Percentiles rank a stretch among this genome's conserved stretches.
These are phyloP conservation scores for Drosophila peninsularis DNA, from an alignment of 2,888 invertebrate genomes.

Conservation along the genomic window DNA sequence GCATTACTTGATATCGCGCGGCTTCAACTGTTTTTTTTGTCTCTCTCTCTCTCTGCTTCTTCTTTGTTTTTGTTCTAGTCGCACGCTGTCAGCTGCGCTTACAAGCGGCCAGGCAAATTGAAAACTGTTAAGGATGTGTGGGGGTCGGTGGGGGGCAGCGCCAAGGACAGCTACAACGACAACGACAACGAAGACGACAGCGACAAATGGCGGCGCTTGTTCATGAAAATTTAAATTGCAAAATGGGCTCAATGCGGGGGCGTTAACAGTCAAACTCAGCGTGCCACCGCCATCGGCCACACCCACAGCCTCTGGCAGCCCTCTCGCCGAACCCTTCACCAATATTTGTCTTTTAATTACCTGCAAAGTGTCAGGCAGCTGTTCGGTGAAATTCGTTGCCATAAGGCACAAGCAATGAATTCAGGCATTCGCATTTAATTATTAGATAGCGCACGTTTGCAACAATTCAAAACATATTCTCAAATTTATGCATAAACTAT, in stretches of 20 bases:
- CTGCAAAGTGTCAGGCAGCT: constrained; percentile 68
- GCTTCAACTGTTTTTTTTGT: constrained; percentile 15
- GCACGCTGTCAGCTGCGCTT: constrained; percentile 75
- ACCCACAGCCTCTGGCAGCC: not conserved
- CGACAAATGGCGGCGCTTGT: constrained; percentile 78
- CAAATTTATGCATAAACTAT: not conserved
- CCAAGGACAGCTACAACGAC: constrained; percentile 20
- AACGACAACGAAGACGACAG: constrained; percentile 55
- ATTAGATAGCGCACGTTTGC: constrained; percentile 21
- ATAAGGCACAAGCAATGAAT: constrained; percentile 19
- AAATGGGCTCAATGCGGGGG: constrained; percentile 68
- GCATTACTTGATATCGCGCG: constrained; percentile 51
- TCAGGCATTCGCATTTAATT: constrained; percentile 47
- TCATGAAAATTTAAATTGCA: constrained; percentile 81
- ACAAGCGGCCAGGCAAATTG: constrained; percentile 76
- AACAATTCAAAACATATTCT: constrained; percentile 14
- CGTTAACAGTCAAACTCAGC: constrained; percentile 43
- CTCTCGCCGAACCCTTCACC: constrained; percentile 38
- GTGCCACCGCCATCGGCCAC: not conserved
- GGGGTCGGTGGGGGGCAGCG: constrained; percentile 4
- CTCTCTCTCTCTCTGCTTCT: not conserved
- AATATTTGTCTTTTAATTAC: constrained; percentile 72
- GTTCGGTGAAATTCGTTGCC: constrained; percentile 58
- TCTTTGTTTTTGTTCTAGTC: constrained; percentile 48
- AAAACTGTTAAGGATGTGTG: constrained; percentile 72